A percentile compares a stretch with the other conserved stretches of the same genome.
Evolutionary conservation across 1,140 invertebrate species (phyloP).

Genomic region (Eriocheir sinensis): DNA sequence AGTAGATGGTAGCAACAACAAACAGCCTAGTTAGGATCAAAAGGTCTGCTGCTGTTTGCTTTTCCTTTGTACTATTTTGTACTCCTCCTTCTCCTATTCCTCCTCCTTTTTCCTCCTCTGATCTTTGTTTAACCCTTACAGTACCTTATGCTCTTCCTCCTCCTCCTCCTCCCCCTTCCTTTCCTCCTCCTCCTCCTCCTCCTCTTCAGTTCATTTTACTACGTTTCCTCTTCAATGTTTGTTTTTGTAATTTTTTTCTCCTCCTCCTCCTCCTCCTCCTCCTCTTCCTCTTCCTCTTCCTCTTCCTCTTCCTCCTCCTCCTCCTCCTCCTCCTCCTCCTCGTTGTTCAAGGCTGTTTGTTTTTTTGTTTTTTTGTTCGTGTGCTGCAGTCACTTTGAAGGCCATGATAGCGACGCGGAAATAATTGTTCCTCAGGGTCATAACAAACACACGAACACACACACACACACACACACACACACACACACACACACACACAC

Average conservation of each 20-base stretch:
- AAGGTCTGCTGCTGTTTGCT: too few relatives aligned
- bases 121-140: neutral
- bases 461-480: neutral
- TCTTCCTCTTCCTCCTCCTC: too few relatives aligned
- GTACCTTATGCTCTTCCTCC: neutral
- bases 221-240: neutral
- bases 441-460: too few relatives aligned
- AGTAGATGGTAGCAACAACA: too few relatives aligned
- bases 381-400: neutral
- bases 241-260: too few relatives aligned
- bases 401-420: neutral
- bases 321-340: slow-evolving; percentile 28
- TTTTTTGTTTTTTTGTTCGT: too few relatives aligned
- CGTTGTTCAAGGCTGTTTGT: neutral
- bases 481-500: slow-evolving; percentile 7
- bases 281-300: slow-evolving; percentile 38
- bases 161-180: neutral
- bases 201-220: neutral
- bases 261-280: slow-evolving; percentile 39
- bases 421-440: neutral
- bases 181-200: neutral
- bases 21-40: too few relatives aligned
- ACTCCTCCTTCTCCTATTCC: neutral
- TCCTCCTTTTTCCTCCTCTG: neutral
- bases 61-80: too few relatives aligned